These are phyloP conservation scores for Drosophila subquinaria DNA, from an alignment of 2,888 invertebrate genomes.

Conservation along the genomic window DNA sequence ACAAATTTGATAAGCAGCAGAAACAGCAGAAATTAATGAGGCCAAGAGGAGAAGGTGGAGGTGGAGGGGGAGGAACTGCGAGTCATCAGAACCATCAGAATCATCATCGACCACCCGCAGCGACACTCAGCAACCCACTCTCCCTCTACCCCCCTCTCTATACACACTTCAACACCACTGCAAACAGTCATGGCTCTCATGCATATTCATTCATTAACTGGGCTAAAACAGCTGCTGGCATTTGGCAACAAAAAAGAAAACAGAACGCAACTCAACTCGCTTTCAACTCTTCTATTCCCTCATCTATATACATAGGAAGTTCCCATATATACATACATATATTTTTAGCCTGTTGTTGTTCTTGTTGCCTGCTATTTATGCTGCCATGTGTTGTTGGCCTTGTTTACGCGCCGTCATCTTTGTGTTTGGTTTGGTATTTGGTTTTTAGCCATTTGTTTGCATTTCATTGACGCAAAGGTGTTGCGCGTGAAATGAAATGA, in stretches of 20 bases:
- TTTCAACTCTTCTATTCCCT: conserved; percentile 29
- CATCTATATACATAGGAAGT: conserved; percentile 11
- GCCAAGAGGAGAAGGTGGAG: conserved; percentile 9
- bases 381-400: conserved; percentile 72
- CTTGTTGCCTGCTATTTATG: conserved; percentile 58
- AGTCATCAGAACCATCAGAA: conserved; percentile 20
- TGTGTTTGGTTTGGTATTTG: conserved; percentile 57
- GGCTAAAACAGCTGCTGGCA: conserved; percentile 70
- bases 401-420: conserved; percentile 74
- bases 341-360: conserved; percentile 40
- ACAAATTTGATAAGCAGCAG: conserved; percentile 74
- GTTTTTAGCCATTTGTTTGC: conserved; percentile 60
- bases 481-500: conserved; percentile 41
- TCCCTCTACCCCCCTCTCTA: neutral
- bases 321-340: conserved; percentile 20
- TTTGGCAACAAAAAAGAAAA: conserved; percentile 44
- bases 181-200: conserved; percentile 57
- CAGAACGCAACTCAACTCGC: conserved; percentile 3
- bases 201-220: conserved; percentile 77
- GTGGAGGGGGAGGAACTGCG: neutral
- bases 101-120: conserved; percentile 27
- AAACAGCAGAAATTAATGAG: conserved; percentile 68
- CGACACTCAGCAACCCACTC: conserved; percentile 15
- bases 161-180: neutral
- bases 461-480: conserved; percentile 74